A percentile compares a stretch with the other conserved stretches of the same genome.
Evolutionary conservation across 2,888 invertebrate species (phyloP).

Genomic region (Pollenia amentaria): DNA sequence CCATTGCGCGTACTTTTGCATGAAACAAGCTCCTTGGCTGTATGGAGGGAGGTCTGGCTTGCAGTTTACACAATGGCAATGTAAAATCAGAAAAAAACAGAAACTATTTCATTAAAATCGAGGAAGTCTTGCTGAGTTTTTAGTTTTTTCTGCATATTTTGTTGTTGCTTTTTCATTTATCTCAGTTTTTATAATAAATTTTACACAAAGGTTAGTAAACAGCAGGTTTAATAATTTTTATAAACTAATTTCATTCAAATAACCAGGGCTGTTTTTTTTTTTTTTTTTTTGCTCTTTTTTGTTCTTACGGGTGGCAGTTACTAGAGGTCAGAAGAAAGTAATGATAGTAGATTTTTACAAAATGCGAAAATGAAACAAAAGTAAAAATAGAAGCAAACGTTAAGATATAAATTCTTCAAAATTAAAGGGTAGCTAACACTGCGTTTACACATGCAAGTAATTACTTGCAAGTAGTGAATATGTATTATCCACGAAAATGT

Average conservation of each 20-base stretch:
- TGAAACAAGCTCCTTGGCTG: conserved; percentile 52
- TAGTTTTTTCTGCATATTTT: conserved; percentile 32
- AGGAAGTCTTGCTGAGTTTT: conserved; percentile 74
- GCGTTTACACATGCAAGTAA: no score
- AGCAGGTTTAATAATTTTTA: conserved; percentile 67
- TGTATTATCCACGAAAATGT: no score
- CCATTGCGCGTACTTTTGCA: not conserved
- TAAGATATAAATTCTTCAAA: no score
- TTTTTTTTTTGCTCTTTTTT: not conserved
- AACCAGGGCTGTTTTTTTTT: conserved; percentile 34
- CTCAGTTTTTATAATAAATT: conserved; percentile 41
- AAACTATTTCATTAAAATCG: conserved; percentile 56
- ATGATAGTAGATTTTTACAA: no score
- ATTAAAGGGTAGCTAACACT: no score
- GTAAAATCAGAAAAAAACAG: conserved; percentile 29
- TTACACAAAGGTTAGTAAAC: conserved; percentile 60
- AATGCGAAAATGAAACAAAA: no score
- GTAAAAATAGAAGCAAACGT: no score
- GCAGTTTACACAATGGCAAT: conserved; percentile 57
- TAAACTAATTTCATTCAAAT: conserved; percentile 39
- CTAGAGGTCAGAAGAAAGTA: not conserved
- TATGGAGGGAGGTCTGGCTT: conserved; percentile 12
- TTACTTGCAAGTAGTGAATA: no score
- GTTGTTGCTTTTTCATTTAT: conserved; percentile 28
- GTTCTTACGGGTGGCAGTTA: conserved; percentile 9